A percentile compares a stretch with the other conserved stretches of the same genome.
Evolutionary conservation across 2,888 invertebrate species (phyloP).

Genomic region (Acleris cristana): DNA sequence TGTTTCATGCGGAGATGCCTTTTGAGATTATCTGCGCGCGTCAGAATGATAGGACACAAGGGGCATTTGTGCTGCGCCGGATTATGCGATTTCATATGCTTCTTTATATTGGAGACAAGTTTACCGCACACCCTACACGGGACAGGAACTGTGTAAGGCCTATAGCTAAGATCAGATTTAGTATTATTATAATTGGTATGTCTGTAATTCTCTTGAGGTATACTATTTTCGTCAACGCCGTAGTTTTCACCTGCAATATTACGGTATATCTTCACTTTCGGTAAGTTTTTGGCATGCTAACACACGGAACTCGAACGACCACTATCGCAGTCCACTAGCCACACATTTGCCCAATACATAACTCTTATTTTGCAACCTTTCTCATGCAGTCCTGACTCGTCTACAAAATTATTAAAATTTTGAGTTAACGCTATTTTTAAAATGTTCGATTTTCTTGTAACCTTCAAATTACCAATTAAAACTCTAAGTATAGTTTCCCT

Average conservation of each 20-base stretch:
- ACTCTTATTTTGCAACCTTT: not conserved
- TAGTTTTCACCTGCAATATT: conserved; percentile 78
- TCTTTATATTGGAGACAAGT: conserved; percentile 87
- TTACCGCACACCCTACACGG: conserved; percentile 86
- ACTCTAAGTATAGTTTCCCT: not conserved
- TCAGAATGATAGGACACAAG: conserved; percentile 85
- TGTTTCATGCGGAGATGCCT: conserved; percentile 87
- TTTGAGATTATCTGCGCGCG: conserved; percentile 87
- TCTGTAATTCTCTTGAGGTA: conserved; percentile 68
- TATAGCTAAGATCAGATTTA: conserved; percentile 62
- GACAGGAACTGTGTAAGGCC: conserved; percentile 70
- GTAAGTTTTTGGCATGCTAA: conserved; percentile 44
- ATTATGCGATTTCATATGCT: conserved; percentile 86
- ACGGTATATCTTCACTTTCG: conserved; percentile 62
- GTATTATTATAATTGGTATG: conserved; percentile 72
- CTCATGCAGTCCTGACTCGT: conserved; percentile 21
- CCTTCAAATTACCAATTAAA: not conserved
- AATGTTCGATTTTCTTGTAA: not conserved
- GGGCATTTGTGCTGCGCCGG: conserved; percentile 86
- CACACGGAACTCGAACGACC: conserved; percentile 32
- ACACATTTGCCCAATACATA: conserved; percentile 28
- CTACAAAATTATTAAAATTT: not conserved
- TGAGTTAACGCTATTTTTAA: not conserved
- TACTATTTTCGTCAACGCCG: conserved; percentile 77
- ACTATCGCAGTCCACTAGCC: conserved; percentile 20